Conservation (phyloP, 2,888 invertebrate genomes). For the Uloborus plumipes region DNA sequence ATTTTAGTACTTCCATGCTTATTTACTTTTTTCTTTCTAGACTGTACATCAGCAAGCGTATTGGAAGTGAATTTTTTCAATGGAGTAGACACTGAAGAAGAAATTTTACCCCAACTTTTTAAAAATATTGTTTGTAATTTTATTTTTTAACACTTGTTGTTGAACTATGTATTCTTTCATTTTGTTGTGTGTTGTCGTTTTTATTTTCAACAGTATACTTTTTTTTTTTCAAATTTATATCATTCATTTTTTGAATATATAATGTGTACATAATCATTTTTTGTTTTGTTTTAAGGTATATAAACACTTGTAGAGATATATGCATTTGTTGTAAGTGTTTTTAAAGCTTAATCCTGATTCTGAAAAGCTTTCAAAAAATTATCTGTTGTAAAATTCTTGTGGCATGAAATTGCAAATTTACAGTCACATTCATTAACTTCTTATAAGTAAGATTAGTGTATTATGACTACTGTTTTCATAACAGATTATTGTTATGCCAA, state of each 20-base stretch:
- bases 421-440: too few relatives aligned
- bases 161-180: slow-evolving; percentile 35
- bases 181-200: slow-evolving; percentile 36
- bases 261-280: slow-evolving; percentile 7
- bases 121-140: slow-evolving; percentile 10
- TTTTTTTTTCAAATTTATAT: slow-evolving; percentile 1
- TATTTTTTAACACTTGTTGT: slow-evolving; percentile 24
- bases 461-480: too few relatives aligned
- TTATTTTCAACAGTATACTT: slow-evolving; percentile 20
- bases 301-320: too few relatives aligned
- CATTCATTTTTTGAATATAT: not conserved
- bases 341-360: too few relatives aligned
- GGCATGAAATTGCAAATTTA: too few relatives aligned
- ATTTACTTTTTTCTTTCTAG: not conserved
- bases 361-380: too few relatives aligned
- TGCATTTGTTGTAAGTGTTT: too few relatives aligned
- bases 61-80: slow-evolving; percentile 44
- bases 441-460: too few relatives aligned
- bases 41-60: slow-evolving; percentile 38
- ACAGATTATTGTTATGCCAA: too few relatives aligned
- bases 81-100: slow-evolving; percentile 36
- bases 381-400: too few relatives aligned
- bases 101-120: too few relatives aligned
- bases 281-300: slow-evolving; percentile 18
- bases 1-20: too few relatives aligned